Evolutionary conservation across 2,888 invertebrate species (phyloP).

Genomic region (Orthonevra nobilis): DNA sequence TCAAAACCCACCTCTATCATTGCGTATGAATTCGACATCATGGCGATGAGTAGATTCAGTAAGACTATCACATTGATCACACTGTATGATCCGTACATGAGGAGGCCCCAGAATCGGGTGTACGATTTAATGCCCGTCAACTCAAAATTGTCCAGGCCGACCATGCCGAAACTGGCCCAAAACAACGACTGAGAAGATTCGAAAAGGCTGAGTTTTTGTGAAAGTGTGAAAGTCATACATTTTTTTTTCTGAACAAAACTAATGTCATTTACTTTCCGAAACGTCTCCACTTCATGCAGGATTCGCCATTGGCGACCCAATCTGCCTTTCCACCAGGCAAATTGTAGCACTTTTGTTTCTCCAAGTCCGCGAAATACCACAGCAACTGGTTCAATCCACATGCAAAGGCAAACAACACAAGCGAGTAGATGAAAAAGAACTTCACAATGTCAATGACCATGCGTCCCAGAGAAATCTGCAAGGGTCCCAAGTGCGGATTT

Average conservation of each 20-base stretch:
- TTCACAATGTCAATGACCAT: constrained; percentile 96
- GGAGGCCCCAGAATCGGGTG: constrained; percentile 95
- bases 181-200: constrained; percentile 97
- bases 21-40: constrained; percentile 98
- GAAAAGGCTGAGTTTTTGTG: constrained; percentile 95
- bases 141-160: constrained; percentile 93
- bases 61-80: constrained; percentile 97
- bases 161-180: constrained; percentile 97
- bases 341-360: constrained; percentile 87
- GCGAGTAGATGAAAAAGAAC: constrained; percentile 93
- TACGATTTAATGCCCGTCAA: constrained; percentile 92
- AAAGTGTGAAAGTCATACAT: too few relatives aligned
- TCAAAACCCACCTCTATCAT: constrained; percentile 96
- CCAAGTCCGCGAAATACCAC: constrained; percentile 96
- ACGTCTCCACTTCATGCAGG: constrained; percentile 92
- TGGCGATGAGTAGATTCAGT: constrained; percentile 96
- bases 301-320: constrained; percentile 88
- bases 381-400: constrained; percentile 95
- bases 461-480: constrained; percentile 94
- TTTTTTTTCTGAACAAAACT: too few relatives aligned
- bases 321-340: constrained; percentile 86
- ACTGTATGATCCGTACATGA: constrained; percentile 97
- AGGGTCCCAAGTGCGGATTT: constrained; percentile 94
- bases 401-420: constrained; percentile 94
- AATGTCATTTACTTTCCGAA: constrained; percentile 87